Conservation (phyloP, 1,140 invertebrate species). For the Hycleus cichorii region DNA sequence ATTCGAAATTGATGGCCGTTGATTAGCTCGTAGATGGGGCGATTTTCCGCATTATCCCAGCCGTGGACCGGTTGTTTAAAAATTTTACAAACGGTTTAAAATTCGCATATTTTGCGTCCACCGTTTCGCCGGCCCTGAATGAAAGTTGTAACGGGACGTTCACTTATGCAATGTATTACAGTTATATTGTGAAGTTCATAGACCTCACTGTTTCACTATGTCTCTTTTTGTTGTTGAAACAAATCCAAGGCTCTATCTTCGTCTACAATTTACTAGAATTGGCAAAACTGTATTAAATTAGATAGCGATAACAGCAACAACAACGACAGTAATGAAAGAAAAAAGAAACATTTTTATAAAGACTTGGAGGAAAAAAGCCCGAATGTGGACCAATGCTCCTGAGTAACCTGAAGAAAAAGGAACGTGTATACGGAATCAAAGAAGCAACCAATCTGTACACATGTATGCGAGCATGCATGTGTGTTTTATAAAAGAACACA, state of each 20-base stretch:
- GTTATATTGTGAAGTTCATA: conserved; percentile 36
- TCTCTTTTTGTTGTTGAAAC: conserved; percentile 2
- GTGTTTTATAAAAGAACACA: background rate
- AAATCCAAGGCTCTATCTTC: conserved; percentile 2
- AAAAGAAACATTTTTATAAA: too few relatives aligned
- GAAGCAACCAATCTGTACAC: background rate
- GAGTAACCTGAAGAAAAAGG: conserved; percentile 32
- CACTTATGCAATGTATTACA: conserved; percentile 41
- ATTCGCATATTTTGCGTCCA: conserved; percentile 3
- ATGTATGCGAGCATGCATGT: background rate
- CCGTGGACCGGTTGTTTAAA: too few relatives aligned
- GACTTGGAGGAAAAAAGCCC: background rate
- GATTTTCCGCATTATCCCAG: too few relatives aligned
- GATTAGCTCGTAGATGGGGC: too few relatives aligned
- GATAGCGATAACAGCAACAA: too few relatives aligned
- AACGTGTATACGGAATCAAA: conserved; percentile 23
- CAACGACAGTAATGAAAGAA: too few relatives aligned
- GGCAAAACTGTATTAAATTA: background rate
- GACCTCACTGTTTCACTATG: conserved; percentile 18
- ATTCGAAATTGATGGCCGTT: too few relatives aligned
- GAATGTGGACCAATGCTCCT: conserved; percentile 37
- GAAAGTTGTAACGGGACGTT: conserved; percentile 40
- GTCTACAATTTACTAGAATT: conserved; percentile 23
- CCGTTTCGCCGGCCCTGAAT: conserved; percentile 30
- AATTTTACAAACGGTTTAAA: too few relatives aligned